Percentiles rank a stretch among this genome's conserved stretches.
Conservation (phyloP, 2,797 vertebrate species). For the Columba guinea region DNA sequence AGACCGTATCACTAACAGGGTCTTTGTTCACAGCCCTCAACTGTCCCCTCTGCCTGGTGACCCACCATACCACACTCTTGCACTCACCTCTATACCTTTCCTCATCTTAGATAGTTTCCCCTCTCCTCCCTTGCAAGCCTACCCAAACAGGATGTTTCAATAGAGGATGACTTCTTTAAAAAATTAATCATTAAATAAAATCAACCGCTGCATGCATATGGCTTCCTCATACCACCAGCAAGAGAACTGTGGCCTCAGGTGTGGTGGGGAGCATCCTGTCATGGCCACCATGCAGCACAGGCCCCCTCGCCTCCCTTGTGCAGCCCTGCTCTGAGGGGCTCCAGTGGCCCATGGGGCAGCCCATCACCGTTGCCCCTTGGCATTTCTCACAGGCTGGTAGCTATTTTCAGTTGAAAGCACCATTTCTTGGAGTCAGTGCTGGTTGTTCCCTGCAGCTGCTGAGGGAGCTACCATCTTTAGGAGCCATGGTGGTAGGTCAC, state of each 20-base stretch:
- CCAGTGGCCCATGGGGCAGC: background rate
- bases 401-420: background rate
- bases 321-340: background rate
- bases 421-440: background rate
- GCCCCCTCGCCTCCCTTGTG: background rate
- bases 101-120: background rate
- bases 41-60: background rate
- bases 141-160: background rate
- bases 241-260: background rate
- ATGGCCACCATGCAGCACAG: fast-evolving
- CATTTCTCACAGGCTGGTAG: background rate
- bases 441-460: background rate
- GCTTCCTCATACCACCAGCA: fast-evolving
- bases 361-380: fast-evolving
- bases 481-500: background rate
- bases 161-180: background rate
- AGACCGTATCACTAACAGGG: background rate
- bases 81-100: background rate
- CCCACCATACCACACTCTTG: background rate
- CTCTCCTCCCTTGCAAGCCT: background rate
- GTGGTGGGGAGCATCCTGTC: fast-evolving
- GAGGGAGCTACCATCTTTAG: background rate
- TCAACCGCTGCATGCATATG: background rate
- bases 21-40: background rate
- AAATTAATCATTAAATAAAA: background rate